phyloP scores from a whole-genome alignment of 2,113 vertebrate genomes.

The Gracilinanus agilis region DNA sequence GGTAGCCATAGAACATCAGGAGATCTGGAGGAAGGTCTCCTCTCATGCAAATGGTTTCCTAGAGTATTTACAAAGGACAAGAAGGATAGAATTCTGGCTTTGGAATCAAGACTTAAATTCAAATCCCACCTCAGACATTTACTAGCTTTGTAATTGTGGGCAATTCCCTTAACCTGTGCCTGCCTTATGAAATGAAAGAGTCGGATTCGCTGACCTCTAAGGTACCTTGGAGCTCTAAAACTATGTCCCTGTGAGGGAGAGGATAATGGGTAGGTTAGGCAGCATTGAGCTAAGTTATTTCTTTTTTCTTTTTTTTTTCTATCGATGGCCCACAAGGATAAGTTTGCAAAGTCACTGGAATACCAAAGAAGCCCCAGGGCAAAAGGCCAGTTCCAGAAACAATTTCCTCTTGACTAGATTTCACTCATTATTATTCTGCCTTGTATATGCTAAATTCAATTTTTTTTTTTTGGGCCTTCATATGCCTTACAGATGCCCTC shows the following conservation, averaged over 20 bases:
- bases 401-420: neutral
- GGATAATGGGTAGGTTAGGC: neutral
- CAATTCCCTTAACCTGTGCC: neutral
- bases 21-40: neutral
- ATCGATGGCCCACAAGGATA: neutral
- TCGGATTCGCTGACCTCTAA: neutral
- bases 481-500: neutral
- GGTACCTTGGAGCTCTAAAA: neutral
- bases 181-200: neutral
- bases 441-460: neutral
- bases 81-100: neutral
- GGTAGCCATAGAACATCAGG: neutral
- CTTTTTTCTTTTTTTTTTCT: neutral
- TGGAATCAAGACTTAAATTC: neutral
- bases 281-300: neutral
- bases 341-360: neutral
- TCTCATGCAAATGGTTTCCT: neutral
- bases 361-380: conserved; percentile 4
- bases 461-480: neutral
- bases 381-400: conserved; percentile 40
- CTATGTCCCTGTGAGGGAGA: neutral
- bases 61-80: neutral
- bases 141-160: neutral
- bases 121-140: neutral
- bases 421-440: neutral